Conservation (phyloP, 1,140 invertebrate species). For the Habropoda laboriosa region DNA sequence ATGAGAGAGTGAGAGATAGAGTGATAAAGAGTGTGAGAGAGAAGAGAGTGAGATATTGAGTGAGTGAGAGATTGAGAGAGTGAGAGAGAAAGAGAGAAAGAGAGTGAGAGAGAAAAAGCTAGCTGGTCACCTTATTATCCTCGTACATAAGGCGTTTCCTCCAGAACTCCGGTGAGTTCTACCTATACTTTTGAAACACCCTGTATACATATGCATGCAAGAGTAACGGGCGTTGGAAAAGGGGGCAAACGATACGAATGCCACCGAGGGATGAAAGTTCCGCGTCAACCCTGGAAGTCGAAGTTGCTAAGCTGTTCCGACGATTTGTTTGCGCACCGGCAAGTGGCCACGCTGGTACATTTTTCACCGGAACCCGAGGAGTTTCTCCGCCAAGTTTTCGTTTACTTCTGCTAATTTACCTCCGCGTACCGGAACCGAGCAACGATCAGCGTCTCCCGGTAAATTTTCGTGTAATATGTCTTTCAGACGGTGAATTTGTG, state of each 20-base stretch:
- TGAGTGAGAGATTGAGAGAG: neutral
- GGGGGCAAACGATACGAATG: constrained; percentile 30
- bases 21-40: constrained; percentile 10
- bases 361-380: neutral
- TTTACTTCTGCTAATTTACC: constrained; percentile 28
- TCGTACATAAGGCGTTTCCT: neutral
- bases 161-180: no score
- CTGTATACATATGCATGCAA: constrained; percentile 1
- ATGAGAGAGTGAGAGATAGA: no score
- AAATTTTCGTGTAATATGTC: constrained; percentile 3
- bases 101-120: neutral
- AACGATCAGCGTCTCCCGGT: neutral
- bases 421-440: neutral
- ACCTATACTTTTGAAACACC: neutral
- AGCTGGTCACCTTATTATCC: constrained; percentile 36
- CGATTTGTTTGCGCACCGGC: constrained; percentile 1
- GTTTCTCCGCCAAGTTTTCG: neutral
- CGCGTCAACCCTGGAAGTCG: constrained; percentile 26
- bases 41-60: neutral
- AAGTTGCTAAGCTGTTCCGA: constrained; percentile 4
- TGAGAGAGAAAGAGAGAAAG: neutral
- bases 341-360: neutral
- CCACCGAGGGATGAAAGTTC: constrained; percentile 37
- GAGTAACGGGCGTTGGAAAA: neutral
- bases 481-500: neutral